Evolutionary conservation across 2,113 vertebrate species (phyloP), one percentile per base, ranked within the genome.

Genomic region (Phrynosoma platyrhinos): DNA sequence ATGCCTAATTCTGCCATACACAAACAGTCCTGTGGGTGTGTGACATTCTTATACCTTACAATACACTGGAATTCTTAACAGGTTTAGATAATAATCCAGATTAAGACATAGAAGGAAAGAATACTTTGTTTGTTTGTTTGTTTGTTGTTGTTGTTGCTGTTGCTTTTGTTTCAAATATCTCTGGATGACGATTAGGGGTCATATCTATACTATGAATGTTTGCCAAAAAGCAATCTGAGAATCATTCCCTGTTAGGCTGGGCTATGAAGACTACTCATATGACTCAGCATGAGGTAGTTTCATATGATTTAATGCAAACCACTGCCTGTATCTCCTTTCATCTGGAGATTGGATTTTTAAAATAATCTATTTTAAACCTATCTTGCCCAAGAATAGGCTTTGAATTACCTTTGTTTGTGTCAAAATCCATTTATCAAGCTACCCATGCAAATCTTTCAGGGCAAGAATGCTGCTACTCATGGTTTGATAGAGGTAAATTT

Each of bases 391-490:
- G 90, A 95, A 91, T 42, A 8, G 88, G 87, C 64, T 95, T 91
- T 95, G 91, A 96, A 95, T 95, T 95, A 94, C 91, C 91, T 95
- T 93, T 83, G 85, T 85, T 90, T 93, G 90, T 94, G 93, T 94
- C 95, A 95, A 94, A 94, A 86, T 79, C 82, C 91, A 95, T 96
- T 96, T 96, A 92, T 94, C 86, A 94, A 91, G 58, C 64, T 91
- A 93, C 91, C 86, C 96, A 66, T 94, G 66, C 86, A 84, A 93
- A 91, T 91, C 88, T 94, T 89, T 95, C 90, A 95, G 95, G 94
- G 89, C 87, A 95, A 69, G 58, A 91, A 92, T 81, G 66, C 53
- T 90, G 93, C 83, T 91, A 90, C 86, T 91, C 82, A 89, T 32
- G 1, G 74, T 94, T 92, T 1, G 0, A 74, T 27, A 94, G 89